Base-by-base conservation (phyloP, 37 sponge, comb jelly and placozoan species). In the Mnemiopsis leidyi region DNA sequence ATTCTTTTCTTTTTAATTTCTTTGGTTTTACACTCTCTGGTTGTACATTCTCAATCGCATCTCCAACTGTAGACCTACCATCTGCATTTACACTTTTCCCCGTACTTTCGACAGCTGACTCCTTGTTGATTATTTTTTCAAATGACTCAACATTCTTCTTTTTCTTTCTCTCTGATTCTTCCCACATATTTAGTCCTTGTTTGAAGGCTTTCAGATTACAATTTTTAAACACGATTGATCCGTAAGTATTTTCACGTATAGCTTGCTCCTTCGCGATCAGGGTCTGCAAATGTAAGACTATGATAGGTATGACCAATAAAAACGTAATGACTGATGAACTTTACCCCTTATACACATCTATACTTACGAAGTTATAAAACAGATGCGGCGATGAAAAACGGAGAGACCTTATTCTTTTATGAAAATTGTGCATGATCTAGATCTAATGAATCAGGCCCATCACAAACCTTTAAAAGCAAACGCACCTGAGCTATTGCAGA, bases 201-300 rank as follows among this genome's bases (percentile, higher is more conserved):
- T 85, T 85, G 48, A 85, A 85, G 3, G 40, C 61, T 39, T 85
- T 85, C 24, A 85, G 48, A 39, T 85, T 38, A 61, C 90, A 85
- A 39, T 85, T 85, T 29, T 28, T 85, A 39, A 39, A 85, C n/a
- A 85, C 61, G 13, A 85, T 85, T 18, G 90, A 38, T 7, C 90
- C 90, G 29, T 85, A 85, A 7, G 40, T 85, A 61, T 40, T 85
- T 25, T 85, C 90, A 23, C 36, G 38, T n/a, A 85, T 28, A 39
- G 90, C 90, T 85, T 38, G 48, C 29, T 85, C 90, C 23, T 85
- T 85, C 26, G 33, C 39, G 5, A 85, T 37, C 24, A 85, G 35
- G 0, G 39, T 37, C 90, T 85, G 75, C 5, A 71, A n/a, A n/a
- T n/a, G n/a, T n/a, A n/a, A n/a, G n/a, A n/a, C n/a, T n/a, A n/a